Base-by-base conservation (phyloP, 2,888 invertebrate species). In the Spodoptera littoralis region DNA sequence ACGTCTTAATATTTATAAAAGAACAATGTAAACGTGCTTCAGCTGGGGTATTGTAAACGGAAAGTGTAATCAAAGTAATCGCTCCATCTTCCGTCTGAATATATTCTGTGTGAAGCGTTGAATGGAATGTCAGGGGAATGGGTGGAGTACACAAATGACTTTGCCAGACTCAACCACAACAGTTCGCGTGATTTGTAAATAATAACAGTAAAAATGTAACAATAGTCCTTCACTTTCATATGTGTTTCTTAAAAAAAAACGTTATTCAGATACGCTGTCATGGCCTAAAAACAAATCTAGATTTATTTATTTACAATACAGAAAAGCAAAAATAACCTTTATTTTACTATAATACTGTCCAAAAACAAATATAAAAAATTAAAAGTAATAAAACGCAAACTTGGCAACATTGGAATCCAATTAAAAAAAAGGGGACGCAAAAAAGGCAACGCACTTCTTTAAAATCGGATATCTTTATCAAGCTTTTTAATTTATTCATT, bases 11-110 rank as follows among this genome's bases (percentile, higher is more conserved):
- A 53, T 60, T 58, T 68, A 62, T 75, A 73, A 76, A 63, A 78
- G 70, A 76, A 84, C 84, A 84, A 84, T 82, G 61, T 67, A 65
- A 71, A 74, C 76, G 76, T 70, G 76, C 73, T 79, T 68, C 74
- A 61, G 64, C 73, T 65, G 62, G 76, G 74, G 74, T 81, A 84
- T 85, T 83, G 82, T 84, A 73, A 81, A 79, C 79, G 81, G 78
- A 83, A 86, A 83, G 80, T 81, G 81, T 87, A 87, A 88, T 88
- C 83, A 84, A 84, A 85, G 83, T 87, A 86, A 88, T 86, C 83
- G 80, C 73, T 82, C 68, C 76, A 82, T 82, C 83, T 84, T 84
- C 82, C 84, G 83, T 85, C 84, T 83, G 84, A 83, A 86, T 85
- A 83, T 87, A 84, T 85, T 84, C 78, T 79, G 81, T 75, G 77